These are phyloP conservation scores for Amblyopsis rosae DNA, from an alignment of 2,113 vertebrate genomes.

Conservation along the genomic window DNA sequence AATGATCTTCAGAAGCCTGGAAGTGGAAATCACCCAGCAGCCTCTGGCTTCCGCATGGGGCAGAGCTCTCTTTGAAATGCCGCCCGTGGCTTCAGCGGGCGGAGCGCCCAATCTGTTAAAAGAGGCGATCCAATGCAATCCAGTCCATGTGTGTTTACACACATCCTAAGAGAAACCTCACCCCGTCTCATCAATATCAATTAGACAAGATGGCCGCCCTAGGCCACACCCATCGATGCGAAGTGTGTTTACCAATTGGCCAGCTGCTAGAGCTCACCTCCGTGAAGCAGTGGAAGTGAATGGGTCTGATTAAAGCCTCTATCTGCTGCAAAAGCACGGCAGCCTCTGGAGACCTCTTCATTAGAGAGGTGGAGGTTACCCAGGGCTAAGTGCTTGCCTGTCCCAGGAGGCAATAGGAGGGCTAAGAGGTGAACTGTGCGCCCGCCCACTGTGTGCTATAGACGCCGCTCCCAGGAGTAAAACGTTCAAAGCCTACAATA, in stretches of 20 bases:
- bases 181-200: slow-evolving; percentile 13
- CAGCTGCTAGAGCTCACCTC: slow-evolving; percentile 54
- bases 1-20: slow-evolving; percentile 31
- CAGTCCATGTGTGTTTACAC: background rate
- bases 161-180: slow-evolving; percentile 6
- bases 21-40: slow-evolving; percentile 44
- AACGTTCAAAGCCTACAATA: background rate
- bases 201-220: slow-evolving; percentile 18
- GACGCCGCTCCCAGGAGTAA: too few species aligned
- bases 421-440: slow-evolving; percentile 1
- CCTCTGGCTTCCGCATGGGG: slow-evolving; percentile 27
- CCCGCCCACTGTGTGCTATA: too few species aligned
- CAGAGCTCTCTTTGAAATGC: slow-evolving; percentile 39
- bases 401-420: slow-evolving; percentile 34
- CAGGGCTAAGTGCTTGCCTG: slow-evolving; percentile 46
- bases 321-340: slow-evolving; percentile 47
- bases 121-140: too few species aligned
- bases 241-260: slow-evolving; percentile 43
- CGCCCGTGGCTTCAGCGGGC: too few species aligned
- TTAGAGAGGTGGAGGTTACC: slow-evolving; percentile 44
- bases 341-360: slow-evolving; percentile 36
- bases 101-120: too few species aligned
- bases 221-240: slow-evolving; percentile 18
- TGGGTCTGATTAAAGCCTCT: slow-evolving; percentile 52
- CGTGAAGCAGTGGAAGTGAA: slow-evolving; percentile 45